phyloP scores from a whole-genome alignment of 2,888 invertebrate genomes.

The Theretra japonica region DNA sequence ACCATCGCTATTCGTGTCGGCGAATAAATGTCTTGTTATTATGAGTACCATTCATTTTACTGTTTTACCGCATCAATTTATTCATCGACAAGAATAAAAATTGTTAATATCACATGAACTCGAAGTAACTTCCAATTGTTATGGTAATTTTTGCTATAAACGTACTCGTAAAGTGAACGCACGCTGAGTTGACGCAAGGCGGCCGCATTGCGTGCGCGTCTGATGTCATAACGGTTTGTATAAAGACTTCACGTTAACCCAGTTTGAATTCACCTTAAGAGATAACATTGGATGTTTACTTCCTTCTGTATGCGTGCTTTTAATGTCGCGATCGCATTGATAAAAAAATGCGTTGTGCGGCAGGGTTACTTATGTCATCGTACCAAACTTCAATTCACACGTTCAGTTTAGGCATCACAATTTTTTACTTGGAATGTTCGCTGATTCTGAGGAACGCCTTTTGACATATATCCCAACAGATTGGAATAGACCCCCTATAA shows the following conservation, averaged over 20 bases:
- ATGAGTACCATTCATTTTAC: background rate
- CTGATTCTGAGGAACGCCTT: no score
- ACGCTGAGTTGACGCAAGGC: background rate
- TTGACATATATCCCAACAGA: no score
- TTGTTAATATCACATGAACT: background rate
- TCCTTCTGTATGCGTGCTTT: background rate
- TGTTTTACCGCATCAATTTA: background rate
- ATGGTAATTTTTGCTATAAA: conserved; percentile 1
- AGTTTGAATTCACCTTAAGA: conserved; percentile 3
- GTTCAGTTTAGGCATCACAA: no score
- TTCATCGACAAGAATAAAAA: conserved; percentile 10
- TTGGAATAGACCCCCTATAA: background rate
- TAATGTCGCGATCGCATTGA: background rate
- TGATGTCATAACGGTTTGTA: background rate
- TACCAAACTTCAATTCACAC: no score
- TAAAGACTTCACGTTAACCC: conserved; percentile 3
- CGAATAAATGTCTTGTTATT: background rate
- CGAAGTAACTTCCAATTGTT: background rate
- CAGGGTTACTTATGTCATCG: no score
- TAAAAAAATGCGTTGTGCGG: background rate
- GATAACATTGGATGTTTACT: background rate
- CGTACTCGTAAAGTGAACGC: conserved; percentile 4
- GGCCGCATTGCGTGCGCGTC: background rate
- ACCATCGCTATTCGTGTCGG: background rate
- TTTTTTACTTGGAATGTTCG: no score